These are phyloP conservation scores for Leucoraja erinaceus DNA, from an alignment of 2,113 vertebrate species.

Conservation along the genomic window DNA sequence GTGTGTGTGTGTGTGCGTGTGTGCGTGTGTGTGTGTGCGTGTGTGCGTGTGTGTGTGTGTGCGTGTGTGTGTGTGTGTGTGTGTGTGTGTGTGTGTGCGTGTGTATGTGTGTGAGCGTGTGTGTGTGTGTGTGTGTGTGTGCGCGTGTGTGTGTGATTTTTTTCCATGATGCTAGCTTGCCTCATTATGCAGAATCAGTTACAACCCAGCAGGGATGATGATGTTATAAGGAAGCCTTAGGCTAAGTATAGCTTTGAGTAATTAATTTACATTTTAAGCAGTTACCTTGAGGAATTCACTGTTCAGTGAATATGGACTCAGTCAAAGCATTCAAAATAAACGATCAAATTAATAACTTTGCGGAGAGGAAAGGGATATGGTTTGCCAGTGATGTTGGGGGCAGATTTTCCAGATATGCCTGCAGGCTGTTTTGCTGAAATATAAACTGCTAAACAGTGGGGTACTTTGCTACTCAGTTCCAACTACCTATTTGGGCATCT, in stretches of 20 bases:
- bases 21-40: too few relatives aligned
- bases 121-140: too few relatives aligned
- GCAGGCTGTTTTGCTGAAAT: background rate
- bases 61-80: too few relatives aligned
- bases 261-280: background rate
- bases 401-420: background rate
- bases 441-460: background rate
- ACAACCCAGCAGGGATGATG: constrained; percentile 7
- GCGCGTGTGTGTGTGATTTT: background rate
- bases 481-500: background rate
- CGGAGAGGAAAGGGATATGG: background rate
- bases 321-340: background rate
- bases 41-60: too few relatives aligned
- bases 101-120: too few relatives aligned
- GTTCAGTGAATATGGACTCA: constrained; percentile 7
- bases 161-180: background rate
- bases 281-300: constrained; percentile 16
- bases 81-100: too few relatives aligned
- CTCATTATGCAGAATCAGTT: constrained; percentile 4
- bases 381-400: background rate
- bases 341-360: background rate
- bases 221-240: constrained; percentile 13
- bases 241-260: constrained; percentile 18
- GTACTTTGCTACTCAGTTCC: background rate
- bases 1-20: too few relatives aligned